phyloP scores from a whole-genome alignment of 1,140 invertebrate species.

The Acromyrmex charruanus region DNA sequence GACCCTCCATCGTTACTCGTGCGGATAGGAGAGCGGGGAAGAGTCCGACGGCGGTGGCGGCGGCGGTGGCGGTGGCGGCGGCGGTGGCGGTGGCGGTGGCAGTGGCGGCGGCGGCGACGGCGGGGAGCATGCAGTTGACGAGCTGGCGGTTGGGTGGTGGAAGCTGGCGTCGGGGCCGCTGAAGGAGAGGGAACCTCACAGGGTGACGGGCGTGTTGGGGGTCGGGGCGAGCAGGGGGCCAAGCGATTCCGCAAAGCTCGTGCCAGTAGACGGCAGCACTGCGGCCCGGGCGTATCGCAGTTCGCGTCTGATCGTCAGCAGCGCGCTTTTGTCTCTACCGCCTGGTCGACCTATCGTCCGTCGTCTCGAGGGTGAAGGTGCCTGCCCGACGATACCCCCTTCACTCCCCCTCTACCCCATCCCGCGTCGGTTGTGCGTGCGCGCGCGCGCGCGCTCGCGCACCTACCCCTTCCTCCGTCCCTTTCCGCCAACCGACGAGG shows the following conservation, averaged over 20 bases:
- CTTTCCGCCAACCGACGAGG: constrained; percentile 1
- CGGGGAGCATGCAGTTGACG: constrained; percentile 52
- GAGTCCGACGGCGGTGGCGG: constrained; percentile 44
- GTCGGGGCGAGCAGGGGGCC: constrained; percentile 48
- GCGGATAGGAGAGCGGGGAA: constrained; percentile 51
- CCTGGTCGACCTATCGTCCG: constrained; percentile 69
- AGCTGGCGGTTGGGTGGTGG: constrained; percentile 27
- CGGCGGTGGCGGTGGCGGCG: constrained; percentile 22
- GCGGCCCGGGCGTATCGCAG: constrained; percentile 83
- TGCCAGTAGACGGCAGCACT: constrained; percentile 86
- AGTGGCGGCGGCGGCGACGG: constrained; percentile 51
- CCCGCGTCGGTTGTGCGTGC: constrained; percentile 8
- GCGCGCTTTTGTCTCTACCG: constrained; percentile 68
- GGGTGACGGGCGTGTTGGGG: constrained; percentile 32
- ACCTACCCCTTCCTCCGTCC: constrained; percentile 4
- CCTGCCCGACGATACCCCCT: constrained; percentile 44
- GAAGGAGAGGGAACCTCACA: constrained; percentile 28
- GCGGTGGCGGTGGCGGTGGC: not conserved
- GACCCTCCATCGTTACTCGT: constrained; percentile 28
- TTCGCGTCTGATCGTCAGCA: constrained; percentile 69
- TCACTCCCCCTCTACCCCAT: constrained; percentile 21
- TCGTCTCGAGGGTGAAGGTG: constrained; percentile 74
- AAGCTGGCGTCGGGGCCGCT: not conserved
- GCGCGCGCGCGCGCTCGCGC: not conserved
- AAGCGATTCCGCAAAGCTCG: constrained; percentile 71